Percentiles rank a stretch among this genome's conserved stretches.
phyloP scores from a whole-genome alignment of 2,113 vertebrate species.

The Channa argus region DNA sequence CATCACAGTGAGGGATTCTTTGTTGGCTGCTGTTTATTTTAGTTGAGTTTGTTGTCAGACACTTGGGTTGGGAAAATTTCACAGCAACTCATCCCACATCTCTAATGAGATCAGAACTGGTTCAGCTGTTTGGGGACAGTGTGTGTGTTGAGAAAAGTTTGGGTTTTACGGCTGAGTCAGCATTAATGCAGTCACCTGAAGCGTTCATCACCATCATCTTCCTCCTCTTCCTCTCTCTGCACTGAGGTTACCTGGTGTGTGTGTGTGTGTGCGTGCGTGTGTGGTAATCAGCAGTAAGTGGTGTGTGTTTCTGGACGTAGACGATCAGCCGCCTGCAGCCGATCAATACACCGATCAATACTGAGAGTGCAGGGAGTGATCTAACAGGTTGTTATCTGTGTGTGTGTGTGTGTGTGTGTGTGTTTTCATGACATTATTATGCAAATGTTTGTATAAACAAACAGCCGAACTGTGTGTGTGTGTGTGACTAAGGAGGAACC shows the following conservation, averaged over 20 bases:
- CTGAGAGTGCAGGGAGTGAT: constrained; percentile 24
- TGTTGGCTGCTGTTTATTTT: too few species aligned
- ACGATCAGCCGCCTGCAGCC: constrained; percentile 57
- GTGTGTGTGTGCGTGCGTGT: neutral
- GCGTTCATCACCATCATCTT: too few species aligned
- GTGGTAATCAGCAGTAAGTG: constrained; percentile 58
- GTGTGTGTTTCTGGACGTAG: constrained; percentile 56
- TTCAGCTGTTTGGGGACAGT: too few species aligned
- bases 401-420: constrained; percentile 17
- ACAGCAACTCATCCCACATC: too few species aligned
- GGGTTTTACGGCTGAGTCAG: neutral
- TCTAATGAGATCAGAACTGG: too few species aligned
- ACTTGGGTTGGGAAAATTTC: too few species aligned
- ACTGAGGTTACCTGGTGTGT: neutral
- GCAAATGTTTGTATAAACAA: constrained; percentile 24
- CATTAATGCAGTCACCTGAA: neutral
- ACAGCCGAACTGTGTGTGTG: neutral
- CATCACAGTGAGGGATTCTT: too few species aligned
- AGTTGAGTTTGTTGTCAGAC: too few species aligned
- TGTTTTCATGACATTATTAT: constrained; percentile 1
- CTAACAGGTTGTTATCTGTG: constrained; percentile 26
- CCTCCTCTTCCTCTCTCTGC: too few species aligned
- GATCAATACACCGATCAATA: constrained; percentile 62
- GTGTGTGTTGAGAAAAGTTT: too few species aligned
- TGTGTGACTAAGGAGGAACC: constrained; percentile 32